phyloP scores from a whole-genome alignment of 2,113 vertebrate species.

The Cyanoderma ruficeps region DNA sequence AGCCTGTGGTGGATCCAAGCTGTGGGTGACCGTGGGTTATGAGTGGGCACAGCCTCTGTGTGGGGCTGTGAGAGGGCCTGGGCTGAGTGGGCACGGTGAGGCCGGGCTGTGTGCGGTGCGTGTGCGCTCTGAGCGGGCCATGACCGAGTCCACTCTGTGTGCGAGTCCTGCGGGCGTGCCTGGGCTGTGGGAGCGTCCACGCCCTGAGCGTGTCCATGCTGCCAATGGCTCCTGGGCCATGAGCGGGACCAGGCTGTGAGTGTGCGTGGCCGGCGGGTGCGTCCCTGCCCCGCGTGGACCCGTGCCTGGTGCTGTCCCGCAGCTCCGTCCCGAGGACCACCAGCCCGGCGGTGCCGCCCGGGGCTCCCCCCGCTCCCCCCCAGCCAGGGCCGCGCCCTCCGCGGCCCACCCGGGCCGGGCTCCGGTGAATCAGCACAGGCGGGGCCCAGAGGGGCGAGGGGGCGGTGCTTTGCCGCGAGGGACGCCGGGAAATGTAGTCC shows the following conservation, averaged over 20 bases:
- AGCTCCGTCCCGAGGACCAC: neutral
- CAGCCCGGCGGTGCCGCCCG: neutral
- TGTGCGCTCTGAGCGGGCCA: neutral
- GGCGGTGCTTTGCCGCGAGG: neutral
- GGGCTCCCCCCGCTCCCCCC: neutral
- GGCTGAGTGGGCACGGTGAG: fast-evolving
- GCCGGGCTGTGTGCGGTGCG: neutral
- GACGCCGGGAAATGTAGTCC: neutral
- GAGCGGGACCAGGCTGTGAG: neutral
- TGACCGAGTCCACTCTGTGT: neutral
- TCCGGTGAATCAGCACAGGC: neutral
- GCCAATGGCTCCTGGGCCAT: neutral
- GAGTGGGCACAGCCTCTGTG: fast-evolving
- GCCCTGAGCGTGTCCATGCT: neutral
- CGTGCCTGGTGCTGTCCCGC: neutral
- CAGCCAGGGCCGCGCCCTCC: neutral
- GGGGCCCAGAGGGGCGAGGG: neutral
- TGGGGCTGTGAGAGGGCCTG: neutral
- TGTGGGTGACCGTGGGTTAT: neutral
- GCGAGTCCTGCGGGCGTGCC: neutral
- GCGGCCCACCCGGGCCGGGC: neutral
- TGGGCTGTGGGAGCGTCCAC: neutral
- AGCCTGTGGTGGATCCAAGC: neutral
- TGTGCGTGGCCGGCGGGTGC: neutral
- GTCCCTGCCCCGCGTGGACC: neutral